Base-by-base conservation (phyloP, 1,140 invertebrate species). In the Diploscapter pachys region DNA sequence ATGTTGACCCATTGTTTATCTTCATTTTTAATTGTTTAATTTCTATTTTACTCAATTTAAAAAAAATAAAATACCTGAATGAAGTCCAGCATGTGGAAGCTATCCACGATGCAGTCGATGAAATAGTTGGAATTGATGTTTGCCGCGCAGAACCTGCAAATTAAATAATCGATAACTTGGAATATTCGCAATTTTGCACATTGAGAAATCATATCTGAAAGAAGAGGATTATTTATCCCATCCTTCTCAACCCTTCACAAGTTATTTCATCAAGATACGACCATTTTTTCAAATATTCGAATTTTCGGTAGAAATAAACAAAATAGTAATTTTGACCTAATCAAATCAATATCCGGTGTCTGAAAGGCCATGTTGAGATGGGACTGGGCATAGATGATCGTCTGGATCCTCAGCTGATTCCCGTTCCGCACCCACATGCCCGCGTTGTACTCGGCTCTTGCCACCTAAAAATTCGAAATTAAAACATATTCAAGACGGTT, bases 361-460 rank as follows among this genome's bases (percentile, higher is more conserved):
- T 95, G 92, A 92, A 97, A 96, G 2, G 94, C 96, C 87, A 96
- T 96, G 87, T 94, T 96, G 87, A 98, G 98, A 88, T 98, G 96
- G 75, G 93, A 95, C 86, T 98, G 95, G 79, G 97, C 94, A 85
- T 98, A 98, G 31, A 95, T 97, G 93, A 98, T 97, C 4, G 95
- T 94, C 88, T 98, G 95, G 9, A 94, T 94, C 87, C 94, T 94
- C 79, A 98, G 97, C 89, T 98, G 95, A 2, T 96, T 88, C 1
- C 95, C 96, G 88, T 98, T 98, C 69, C 95, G 89, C 51, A 97
- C 93, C 95, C 95, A 98, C 81, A 96, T 90, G 9, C 93, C 93
- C 80, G 91, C 92, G 64, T 95, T 88, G 80, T 97, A 95, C 89
- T 98, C 95, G 86, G 95, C 93, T 87, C 96, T 94, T 0, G 93